A percentile compares a stretch with the other conserved stretches of the same genome.
These are phyloP conservation scores for Onychomys arenicola DNA, from an alignment of 2,797 vertebrate genomes.

Conservation along the genomic window DNA sequence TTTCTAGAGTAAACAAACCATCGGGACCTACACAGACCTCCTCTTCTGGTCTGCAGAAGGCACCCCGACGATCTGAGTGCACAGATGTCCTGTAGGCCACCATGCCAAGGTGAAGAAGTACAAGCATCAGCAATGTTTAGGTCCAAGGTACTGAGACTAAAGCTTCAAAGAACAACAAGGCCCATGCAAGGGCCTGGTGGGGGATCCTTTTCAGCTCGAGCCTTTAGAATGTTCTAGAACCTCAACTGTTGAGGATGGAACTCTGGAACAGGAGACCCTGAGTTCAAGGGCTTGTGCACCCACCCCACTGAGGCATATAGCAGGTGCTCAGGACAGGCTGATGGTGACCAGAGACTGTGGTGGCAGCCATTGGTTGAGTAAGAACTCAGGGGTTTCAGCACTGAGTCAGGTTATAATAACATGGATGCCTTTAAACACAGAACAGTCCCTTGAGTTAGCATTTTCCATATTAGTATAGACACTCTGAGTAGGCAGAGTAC, in stretches of 20 bases:
- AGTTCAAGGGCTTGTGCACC: background rate
- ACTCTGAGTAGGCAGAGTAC: no score
- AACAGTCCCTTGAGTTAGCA: rapidly evolving
- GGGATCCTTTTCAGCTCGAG: no score
- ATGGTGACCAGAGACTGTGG: rapidly evolving
- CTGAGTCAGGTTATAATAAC: background rate
- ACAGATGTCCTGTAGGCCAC: background rate
- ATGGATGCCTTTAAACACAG: rapidly evolving
- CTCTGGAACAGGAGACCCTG: background rate
- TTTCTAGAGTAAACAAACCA: background rate
- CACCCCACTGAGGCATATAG: background rate
- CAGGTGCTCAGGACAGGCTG: background rate
- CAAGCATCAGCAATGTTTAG: background rate
- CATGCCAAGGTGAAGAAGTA: background rate
- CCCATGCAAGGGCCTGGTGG: no score
- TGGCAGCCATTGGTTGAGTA: rapidly evolving
- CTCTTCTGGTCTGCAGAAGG: no score
- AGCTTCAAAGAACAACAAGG: background rate
- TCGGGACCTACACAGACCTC: no score
- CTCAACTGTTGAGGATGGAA: background rate
- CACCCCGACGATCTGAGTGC: background rate
- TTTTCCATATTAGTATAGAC: background rate
- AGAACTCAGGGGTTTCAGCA: background rate
- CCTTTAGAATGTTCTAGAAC: background rate
- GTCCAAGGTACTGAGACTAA: no score